Conservation (phyloP, 2,888 invertebrate genomes). For the Sinodicranocentrus sp. region DNA sequence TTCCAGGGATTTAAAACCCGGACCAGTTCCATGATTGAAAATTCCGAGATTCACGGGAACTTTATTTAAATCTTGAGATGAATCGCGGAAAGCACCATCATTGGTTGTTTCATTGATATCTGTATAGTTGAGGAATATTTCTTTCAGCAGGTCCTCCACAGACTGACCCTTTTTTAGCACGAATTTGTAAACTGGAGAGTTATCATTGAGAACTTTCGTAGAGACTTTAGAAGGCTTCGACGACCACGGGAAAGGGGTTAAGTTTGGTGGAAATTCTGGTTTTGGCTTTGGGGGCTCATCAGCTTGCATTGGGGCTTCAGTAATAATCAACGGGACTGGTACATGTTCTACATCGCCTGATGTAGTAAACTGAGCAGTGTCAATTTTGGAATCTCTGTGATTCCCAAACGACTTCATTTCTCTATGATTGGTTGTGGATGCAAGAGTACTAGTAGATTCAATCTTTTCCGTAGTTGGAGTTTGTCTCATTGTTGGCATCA, state of each 20-base stretch:
- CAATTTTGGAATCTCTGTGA: slow-evolving; percentile 74
- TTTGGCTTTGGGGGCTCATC: neutral
- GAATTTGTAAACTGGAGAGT: slow-evolving; percentile 77
- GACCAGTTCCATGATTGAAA: slow-evolving; percentile 1
- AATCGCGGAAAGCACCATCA: neutral
- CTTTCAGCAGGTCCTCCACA: slow-evolving; percentile 77
- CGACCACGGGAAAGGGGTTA: slow-evolving; percentile 48
- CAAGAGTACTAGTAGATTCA: neutral
- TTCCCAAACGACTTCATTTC: slow-evolving; percentile 64
- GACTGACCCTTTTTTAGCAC: slow-evolving; percentile 77
- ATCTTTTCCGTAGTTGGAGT: slow-evolving; percentile 19
- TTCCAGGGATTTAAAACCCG: slow-evolving; percentile 41
- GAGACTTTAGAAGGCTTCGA: slow-evolving; percentile 35
- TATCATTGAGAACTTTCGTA: slow-evolving; percentile 57
- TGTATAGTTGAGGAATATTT: slow-evolving; percentile 76
- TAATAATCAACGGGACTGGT: slow-evolving; percentile 72
- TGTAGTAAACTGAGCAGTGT: slow-evolving; percentile 68
- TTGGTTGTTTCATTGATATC: slow-evolving; percentile 41
- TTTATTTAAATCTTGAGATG: neutral
- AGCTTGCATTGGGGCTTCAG: slow-evolving; percentile 22
- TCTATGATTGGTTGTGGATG: slow-evolving; percentile 30
- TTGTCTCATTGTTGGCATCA: slow-evolving; percentile 36
- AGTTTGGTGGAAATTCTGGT: slow-evolving; percentile 3
- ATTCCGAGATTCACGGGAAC: slow-evolving; percentile 42
- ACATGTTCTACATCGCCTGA: slow-evolving; percentile 64